Evolutionary conservation across 2,113 vertebrate species (phyloP).

Genomic region (Puntigrus tetrazona): DNA sequence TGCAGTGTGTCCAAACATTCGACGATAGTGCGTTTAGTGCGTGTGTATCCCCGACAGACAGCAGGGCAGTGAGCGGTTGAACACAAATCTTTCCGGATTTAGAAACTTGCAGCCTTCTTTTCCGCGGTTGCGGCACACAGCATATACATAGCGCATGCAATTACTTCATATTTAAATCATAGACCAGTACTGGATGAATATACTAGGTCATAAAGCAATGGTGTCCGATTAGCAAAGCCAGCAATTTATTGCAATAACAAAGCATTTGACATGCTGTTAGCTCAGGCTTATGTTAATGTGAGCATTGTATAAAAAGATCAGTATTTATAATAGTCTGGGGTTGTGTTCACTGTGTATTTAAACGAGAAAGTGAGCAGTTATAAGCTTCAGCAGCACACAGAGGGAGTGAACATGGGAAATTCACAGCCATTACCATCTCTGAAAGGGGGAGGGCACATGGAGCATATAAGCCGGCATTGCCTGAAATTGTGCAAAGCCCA

Average conservation of each 20-base stretch:
- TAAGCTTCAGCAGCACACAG: constrained; percentile 48
- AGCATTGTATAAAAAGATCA: background rate
- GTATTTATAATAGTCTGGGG: constrained; percentile 32
- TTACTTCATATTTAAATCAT: background rate
- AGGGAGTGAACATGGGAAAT: constrained; percentile 57
- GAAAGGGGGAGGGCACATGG: constrained; percentile 46
- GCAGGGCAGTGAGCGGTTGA: background rate
- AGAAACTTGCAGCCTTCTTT: background rate
- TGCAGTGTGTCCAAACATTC: background rate
- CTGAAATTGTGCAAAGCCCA: constrained; percentile 26
- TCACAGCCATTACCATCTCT: constrained; percentile 43
- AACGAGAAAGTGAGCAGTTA: background rate
- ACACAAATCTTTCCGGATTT: background rate
- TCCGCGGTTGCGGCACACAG: background rate
- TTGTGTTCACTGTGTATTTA: constrained; percentile 16
- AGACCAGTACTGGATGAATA: background rate
- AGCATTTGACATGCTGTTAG: background rate
- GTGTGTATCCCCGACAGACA: background rate
- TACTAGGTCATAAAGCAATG: background rate
- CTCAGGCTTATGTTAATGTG: background rate
- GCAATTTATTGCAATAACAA: background rate
- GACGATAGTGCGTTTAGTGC: background rate
- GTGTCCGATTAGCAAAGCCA: background rate
- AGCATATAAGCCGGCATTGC: constrained; percentile 64
- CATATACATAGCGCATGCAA: background rate